A percentile compares a stretch with the other conserved stretches of the same genome.
These are phyloP conservation scores for Petromus typicus DNA, from an alignment of 2,113 vertebrate genomes.

Conservation along the genomic window DNA sequence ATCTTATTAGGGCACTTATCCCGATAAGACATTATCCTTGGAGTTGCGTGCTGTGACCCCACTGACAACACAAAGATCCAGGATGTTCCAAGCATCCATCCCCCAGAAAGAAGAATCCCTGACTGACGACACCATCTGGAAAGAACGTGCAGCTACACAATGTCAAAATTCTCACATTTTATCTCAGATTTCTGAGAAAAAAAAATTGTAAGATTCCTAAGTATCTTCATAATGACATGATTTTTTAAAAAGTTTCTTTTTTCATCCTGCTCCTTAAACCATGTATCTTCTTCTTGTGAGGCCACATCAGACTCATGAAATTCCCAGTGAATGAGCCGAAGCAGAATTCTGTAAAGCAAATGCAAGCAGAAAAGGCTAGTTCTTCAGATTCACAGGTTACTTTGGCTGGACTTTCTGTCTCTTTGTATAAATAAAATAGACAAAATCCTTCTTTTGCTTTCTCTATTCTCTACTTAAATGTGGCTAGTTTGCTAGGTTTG, in stretches of 20 bases:
- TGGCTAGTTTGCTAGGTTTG: neutral
- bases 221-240: neutral
- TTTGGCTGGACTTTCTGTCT: neutral
- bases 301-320: conserved; percentile 73
- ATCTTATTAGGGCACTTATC: conserved; percentile 16
- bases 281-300: conserved; percentile 66
- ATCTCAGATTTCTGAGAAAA: neutral
- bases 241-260: neutral
- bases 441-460: neutral
- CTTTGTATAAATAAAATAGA: conserved; percentile 24
- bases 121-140: neutral
- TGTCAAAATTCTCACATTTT: neutral
- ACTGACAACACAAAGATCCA: neutral
- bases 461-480: neutral
- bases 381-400: conserved; percentile 43
- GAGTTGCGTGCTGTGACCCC: neutral
- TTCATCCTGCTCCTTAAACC: conserved; percentile 48
- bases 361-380: conserved; percentile 36
- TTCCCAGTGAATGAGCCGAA: conserved; percentile 56
- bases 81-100: neutral
- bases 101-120: neutral
- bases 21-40: conserved; percentile 4
- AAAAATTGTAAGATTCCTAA: neutral
- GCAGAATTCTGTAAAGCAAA: conserved; percentile 57
- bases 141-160: neutral